phyloP scores from a whole-genome alignment of 2,113 vertebrate species.

The Calonectris borealis region DNA sequence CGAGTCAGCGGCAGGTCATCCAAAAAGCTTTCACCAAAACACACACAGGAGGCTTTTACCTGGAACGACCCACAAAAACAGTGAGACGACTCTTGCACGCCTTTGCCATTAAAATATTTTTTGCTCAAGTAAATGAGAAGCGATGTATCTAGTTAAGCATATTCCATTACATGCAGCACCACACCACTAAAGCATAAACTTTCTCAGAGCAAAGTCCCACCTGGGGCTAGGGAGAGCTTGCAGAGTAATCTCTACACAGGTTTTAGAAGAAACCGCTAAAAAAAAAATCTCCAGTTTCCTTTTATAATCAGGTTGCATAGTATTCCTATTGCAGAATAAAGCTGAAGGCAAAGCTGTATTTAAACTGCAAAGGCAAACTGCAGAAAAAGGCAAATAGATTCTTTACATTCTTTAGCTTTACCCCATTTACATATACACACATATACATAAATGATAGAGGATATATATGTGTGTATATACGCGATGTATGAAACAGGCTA shows the following conservation, averaged over 20 bases:
- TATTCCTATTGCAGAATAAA: background rate
- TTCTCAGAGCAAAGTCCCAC: background rate
- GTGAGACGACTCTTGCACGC: background rate
- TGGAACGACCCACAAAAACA: accelerated
- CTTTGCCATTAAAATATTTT: background rate
- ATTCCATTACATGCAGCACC: background rate
- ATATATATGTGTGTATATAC: background rate
- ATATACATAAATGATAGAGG: background rate
- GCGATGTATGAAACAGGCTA: background rate
- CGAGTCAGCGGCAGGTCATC: background rate
- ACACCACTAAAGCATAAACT: background rate
- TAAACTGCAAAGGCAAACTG: background rate
- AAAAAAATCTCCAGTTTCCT: background rate
- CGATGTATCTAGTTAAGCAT: background rate
- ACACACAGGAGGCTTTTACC: background rate
- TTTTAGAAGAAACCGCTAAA: background rate
- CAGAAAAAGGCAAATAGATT: background rate
- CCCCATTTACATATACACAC: background rate
- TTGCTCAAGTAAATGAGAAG: background rate
- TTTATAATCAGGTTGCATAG: background rate
- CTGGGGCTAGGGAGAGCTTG: background rate
- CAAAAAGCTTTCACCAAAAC: background rate
- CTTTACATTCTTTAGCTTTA: background rate
- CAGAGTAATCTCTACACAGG: background rate
- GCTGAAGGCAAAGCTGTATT: background rate